Evolutionary conservation across 2,888 invertebrate genomes (phyloP).

Genomic region (Sceliomorpha sp.): DNA sequence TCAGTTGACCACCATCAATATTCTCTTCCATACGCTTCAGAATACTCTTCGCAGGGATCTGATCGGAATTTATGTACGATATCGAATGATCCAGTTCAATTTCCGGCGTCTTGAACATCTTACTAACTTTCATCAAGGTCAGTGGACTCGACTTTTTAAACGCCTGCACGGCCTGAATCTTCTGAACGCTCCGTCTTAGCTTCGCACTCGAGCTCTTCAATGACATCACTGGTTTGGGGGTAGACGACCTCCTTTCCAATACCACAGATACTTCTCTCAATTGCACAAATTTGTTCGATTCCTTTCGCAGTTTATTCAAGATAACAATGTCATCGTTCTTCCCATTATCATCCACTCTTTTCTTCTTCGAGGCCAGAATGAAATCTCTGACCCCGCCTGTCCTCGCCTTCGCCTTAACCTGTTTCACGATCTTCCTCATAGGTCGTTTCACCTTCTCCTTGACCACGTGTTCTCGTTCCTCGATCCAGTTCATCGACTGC

Average conservation of each 20-base stretch:
- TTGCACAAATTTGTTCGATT: background rate
- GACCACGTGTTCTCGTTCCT: constrained; percentile 69
- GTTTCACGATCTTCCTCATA: constrained; percentile 26
- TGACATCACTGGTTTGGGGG: constrained; percentile 13
- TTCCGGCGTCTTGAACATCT: constrained; percentile 69
- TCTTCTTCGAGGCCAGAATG: constrained; percentile 64
- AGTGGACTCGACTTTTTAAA: constrained; percentile 61
- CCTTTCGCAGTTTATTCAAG: constrained; percentile 1
- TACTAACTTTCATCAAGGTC: constrained; percentile 66
- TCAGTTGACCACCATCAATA: constrained; percentile 6
- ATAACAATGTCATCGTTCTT: constrained; percentile 28
- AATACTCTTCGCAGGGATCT: constrained; percentile 72
- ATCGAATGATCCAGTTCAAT: constrained; percentile 65
- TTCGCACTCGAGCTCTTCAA: constrained; percentile 28
- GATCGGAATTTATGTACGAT: constrained; percentile 69
- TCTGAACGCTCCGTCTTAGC: constrained; percentile 39
- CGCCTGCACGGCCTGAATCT: constrained; percentile 55
- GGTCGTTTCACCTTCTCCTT: constrained; percentile 28
- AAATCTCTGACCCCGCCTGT: constrained; percentile 63
- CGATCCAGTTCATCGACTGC: constrained; percentile 78
- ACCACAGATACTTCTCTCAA: background rate
- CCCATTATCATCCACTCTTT: constrained; percentile 44
- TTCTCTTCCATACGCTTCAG: constrained; percentile 62
- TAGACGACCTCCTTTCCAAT: constrained; percentile 2
- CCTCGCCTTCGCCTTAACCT: constrained; percentile 18